Percentiles rank a stretch among this genome's conserved stretches.
Conservation (phyloP, 2,113 vertebrate species). For the Puntigrus tetrazona region DNA sequence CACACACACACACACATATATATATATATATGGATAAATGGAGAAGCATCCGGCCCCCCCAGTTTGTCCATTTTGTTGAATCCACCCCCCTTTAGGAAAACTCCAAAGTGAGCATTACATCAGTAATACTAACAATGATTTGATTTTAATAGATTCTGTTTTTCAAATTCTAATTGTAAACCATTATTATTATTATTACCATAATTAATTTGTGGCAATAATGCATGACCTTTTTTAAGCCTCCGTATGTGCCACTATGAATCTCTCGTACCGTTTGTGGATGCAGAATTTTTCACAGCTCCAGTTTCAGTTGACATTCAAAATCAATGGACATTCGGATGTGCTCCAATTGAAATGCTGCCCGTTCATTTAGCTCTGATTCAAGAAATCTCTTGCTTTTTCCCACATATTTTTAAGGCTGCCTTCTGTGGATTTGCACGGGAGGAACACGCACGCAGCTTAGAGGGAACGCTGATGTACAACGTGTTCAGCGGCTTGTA, state of each 20-base stretch:
- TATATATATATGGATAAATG: no score
- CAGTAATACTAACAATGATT: no score
- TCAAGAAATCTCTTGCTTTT: conserved; percentile 18
- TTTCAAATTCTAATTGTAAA: no score
- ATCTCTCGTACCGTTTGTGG: neutral
- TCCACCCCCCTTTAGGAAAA: no score
- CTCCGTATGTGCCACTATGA: neutral
- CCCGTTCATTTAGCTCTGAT: conserved; percentile 14
- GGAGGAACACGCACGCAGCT: neutral
- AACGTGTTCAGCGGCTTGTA: neutral
- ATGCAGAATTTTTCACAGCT: conserved; percentile 18
- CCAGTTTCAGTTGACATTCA: neutral
- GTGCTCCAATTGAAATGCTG: conserved; percentile 26
- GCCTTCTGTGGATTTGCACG: neutral
- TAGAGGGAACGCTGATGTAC: neutral
- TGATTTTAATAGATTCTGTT: no score
- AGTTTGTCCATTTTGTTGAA: no score
- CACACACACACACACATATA: no score
- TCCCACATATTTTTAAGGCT: neutral
- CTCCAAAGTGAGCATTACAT: no score
- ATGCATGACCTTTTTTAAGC: neutral
- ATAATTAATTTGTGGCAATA: neutral
- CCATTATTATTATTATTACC: neutral
- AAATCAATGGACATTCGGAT: conserved; percentile 34
- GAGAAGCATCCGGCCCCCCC: no score